phyloP scores from a whole-genome alignment of 2,797 vertebrate genomes.

The Margarornis squamiger region DNA sequence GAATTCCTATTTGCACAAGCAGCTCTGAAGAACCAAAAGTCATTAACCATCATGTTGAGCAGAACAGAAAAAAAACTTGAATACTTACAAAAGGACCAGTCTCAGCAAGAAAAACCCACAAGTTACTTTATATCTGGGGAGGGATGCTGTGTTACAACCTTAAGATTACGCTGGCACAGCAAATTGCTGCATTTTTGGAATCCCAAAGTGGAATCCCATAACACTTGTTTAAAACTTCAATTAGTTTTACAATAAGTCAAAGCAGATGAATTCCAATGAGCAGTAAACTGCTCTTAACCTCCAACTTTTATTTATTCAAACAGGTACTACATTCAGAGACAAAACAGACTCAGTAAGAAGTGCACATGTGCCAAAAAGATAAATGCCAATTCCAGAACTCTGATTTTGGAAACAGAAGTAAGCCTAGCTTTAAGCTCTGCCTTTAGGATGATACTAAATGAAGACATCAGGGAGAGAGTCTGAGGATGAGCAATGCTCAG shows the following conservation, averaged over 20 bases:
- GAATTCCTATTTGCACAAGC: neutral
- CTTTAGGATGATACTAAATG: neutral
- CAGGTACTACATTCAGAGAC: neutral
- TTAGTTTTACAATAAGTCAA: neutral
- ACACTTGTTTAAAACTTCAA: neutral
- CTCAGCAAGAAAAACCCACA: neutral
- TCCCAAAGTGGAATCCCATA: neutral
- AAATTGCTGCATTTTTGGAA: neutral
- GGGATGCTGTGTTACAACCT: neutral
- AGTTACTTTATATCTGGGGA: neutral
- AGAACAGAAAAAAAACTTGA: neutral
- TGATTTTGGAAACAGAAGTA: neutral
- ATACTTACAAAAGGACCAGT: conserved; percentile 41
- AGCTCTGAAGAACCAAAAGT: neutral
- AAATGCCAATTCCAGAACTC: neutral
- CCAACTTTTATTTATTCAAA: neutral
- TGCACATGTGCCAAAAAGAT: neutral
- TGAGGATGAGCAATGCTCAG: neutral
- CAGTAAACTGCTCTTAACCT: neutral
- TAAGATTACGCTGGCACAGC: neutral
- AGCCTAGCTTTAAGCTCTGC: neutral
- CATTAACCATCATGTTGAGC: neutral
- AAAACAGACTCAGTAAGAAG: neutral
- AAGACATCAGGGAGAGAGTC: neutral
- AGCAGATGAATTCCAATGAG: neutral